phyloP scores from a whole-genome alignment of 2,797 vertebrate genomes.

The Diceros bicornis region DNA sequence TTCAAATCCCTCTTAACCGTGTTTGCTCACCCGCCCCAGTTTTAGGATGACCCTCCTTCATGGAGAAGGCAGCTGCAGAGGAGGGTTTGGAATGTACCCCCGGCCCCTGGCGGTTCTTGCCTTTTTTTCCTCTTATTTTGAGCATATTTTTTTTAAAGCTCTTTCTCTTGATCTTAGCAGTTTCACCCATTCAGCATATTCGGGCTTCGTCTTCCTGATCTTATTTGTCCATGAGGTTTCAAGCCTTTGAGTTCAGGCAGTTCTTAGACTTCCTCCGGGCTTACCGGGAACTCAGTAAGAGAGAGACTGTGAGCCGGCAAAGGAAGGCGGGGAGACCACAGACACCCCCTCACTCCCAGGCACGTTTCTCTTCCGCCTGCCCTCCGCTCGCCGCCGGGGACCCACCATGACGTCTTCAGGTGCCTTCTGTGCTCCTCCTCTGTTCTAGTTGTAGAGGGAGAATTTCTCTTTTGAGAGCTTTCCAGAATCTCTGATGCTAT shows the following conservation, averaged over 20 bases:
- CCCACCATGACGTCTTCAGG: not conserved
- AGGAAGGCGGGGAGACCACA: not conserved
- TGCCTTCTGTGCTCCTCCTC: not conserved
- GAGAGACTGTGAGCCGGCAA: not conserved
- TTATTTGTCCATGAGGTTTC: rapidly evolving
- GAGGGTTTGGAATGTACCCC: no score
- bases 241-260: not conserved
- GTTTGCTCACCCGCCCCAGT: not conserved
- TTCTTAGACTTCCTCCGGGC: not conserved
- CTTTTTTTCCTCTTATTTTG: not conserved
- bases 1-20: not conserved
- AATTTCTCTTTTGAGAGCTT: not conserved
- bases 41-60: not conserved
- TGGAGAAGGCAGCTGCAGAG: no score
- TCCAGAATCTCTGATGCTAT: not conserved
- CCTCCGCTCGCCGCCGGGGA: not conserved
- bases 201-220: not conserved
- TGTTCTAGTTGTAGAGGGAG: rapidly evolving
- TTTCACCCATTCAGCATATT: not conserved
- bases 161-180: not conserved
- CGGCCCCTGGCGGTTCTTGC: not conserved
- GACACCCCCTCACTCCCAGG: not conserved
- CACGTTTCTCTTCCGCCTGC: not conserved
- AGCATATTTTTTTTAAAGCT: not conserved
- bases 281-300: not conserved